Base-by-base conservation (phyloP, 92 coral and sea anemone genomes). In the Zoanthus gigantus region DNA sequence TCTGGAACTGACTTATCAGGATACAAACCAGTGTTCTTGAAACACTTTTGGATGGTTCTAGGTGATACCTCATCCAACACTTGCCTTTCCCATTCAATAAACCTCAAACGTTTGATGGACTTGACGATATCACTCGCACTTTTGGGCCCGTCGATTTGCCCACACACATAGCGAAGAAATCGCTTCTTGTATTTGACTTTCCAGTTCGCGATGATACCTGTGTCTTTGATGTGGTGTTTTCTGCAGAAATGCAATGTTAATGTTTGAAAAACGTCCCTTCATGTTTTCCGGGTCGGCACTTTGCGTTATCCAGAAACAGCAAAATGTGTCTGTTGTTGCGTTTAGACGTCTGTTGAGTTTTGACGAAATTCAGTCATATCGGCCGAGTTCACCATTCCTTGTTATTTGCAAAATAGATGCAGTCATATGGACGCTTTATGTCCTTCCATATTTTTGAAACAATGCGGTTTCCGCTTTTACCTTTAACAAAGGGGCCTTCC, bases 21-120 rank as follows among this genome's bases (percentile, higher is more conserved):
- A 54, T 88, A 71, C 69, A 88, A 72, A 76, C 87, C 87, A 47
- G 75, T 71, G 12, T 71, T 53, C 84, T 78, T 34, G 84, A 78
- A 56, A 66, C 71, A 78, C 71, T 78, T 78, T 66, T 78, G 66
- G 84, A 78, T 78, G 84, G 71, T 71, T 16, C 75, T 71, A n/a
- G 76, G 88, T 69, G 87, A 67, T 56, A 92, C 89, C 88, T 92
- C 94, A 79, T 77, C 58, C 92, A 92, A 92, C 72, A 90, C 91
- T 67, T 92, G 90, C 83, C 67, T 88, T 48, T 89, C 90, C 83
- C 91, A 86, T 89, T 89, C 92, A 30, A 92, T 83, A 48, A 81
- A 82, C 79, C 83, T 87, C 75, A 71, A 28, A 87, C 77, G 29
- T 89, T 92, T 89, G 58, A 92, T 78, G 89, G 85, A 86, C 87